Conservation (phyloP, 1,140 invertebrate species). For the Papilio helenus region DNA sequence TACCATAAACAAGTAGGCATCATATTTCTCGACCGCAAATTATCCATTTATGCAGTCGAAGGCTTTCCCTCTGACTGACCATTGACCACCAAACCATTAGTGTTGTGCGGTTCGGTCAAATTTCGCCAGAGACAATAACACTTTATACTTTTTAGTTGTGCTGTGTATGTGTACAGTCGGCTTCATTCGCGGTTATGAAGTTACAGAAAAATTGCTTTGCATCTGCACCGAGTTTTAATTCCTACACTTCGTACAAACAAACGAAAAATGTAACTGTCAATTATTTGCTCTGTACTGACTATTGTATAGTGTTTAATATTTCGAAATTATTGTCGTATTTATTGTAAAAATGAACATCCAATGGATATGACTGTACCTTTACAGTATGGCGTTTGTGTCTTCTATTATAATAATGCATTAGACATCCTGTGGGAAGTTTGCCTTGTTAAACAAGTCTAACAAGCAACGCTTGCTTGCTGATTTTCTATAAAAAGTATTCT, state of each 20-base stretch:
- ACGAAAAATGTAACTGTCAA: neutral
- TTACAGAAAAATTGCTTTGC: neutral
- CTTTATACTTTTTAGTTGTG: neutral
- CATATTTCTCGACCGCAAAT: slow-evolving; percentile 31
- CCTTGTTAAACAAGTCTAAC: slow-evolving; percentile 22
- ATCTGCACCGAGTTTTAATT: neutral
- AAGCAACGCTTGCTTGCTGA: neutral
- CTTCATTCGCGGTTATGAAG: neutral
- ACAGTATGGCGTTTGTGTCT: neutral
- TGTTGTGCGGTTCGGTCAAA: slow-evolving; percentile 30
- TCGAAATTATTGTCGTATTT: neutral
- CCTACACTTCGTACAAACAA: neutral
- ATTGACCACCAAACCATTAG: slow-evolving; percentile 29
- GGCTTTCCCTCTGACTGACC: slow-evolving; percentile 22
- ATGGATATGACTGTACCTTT: neutral
- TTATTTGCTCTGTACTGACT: too few species aligned
- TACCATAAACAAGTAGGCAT: slow-evolving; percentile 29
- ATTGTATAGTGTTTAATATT: neutral
- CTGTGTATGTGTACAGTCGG: neutral
- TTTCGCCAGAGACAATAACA: slow-evolving; percentile 16
- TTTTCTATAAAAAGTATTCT: neutral
- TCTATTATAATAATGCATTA: slow-evolving; percentile 22
- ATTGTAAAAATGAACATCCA: neutral
- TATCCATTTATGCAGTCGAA: slow-evolving; percentile 31
- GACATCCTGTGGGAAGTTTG: slow-evolving; percentile 21